A percentile compares a stretch with the other conserved stretches of the same genome.
These are phyloP conservation scores for Vulpes lagopus DNA, from an alignment of 2,113 vertebrate species.

Conservation along the genomic window DNA sequence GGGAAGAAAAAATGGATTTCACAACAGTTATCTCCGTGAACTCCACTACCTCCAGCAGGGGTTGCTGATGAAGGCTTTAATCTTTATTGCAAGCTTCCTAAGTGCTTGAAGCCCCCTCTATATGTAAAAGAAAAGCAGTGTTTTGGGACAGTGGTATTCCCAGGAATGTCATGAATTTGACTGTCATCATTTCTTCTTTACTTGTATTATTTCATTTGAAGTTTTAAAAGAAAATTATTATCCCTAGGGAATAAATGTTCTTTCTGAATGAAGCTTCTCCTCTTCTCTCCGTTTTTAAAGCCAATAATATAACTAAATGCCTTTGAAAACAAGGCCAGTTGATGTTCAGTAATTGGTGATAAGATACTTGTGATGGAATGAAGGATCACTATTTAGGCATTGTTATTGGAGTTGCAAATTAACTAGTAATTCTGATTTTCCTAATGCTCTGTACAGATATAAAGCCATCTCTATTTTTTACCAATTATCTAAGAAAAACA, in stretches of 20 bases:
- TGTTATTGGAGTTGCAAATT: slow-evolving; percentile 3
- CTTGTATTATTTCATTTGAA: slow-evolving; percentile 19
- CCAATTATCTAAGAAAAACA: neutral
- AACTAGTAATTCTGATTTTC: slow-evolving; percentile 22
- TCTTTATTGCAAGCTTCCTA: slow-evolving; percentile 31
- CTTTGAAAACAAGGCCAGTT: slow-evolving; percentile 9
- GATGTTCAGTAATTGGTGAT: neutral
- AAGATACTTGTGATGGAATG: neutral
- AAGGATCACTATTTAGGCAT: neutral
- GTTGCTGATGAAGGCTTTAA: neutral
- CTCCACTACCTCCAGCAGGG: neutral
- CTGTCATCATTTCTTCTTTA: slow-evolving; percentile 23
- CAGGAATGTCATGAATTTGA: neutral
- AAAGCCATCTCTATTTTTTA: slow-evolving; percentile 48
- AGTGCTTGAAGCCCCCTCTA: neutral
- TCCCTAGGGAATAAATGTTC: slow-evolving; percentile 11
- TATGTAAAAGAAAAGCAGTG: neutral
- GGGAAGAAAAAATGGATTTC: slow-evolving; percentile 44
- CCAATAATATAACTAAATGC: neutral
- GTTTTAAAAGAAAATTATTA: slow-evolving; percentile 51
- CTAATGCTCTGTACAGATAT: neutral
- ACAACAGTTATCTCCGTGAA: neutral
- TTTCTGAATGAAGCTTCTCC: neutral
- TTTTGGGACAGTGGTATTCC: neutral
- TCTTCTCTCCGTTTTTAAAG: neutral